Base-by-base conservation (phyloP, 1,140 invertebrate species). In the Halesus radiatus region DNA sequence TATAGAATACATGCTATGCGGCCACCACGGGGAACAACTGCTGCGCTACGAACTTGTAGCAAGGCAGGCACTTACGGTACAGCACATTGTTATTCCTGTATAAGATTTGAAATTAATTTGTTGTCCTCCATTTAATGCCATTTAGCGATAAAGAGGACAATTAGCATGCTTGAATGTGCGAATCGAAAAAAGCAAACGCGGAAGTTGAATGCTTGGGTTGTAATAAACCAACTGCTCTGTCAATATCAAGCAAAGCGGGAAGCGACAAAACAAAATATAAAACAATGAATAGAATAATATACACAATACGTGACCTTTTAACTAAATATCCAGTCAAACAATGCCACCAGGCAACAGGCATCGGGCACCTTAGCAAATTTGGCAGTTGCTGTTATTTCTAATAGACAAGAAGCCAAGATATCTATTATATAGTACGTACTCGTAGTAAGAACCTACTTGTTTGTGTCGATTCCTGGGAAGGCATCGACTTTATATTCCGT, bases 251-350 rank as follows among this genome's bases (percentile, higher is more conserved):
- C 54, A n/a, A n/a, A 56, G 54, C 54, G 54, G 56, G 56, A 60
- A 60, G 56, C 56, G 56, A 60, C 56, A 60, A 60, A 23, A 23
- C 18, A 3, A 2, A 29, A 29, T 60, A 20, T 60, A 60, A 60
- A 22, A 60, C 56, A 60, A 60, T 8, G 56, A 23, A 23, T 45
- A 60, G 56, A 60, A 60, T 22, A 60, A 23, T 56, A 56, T 3
- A 60, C 18, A 60, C 56, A 60, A 60, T 60, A 60, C 56, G 56
- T 60, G 56, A 60, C 56, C 56, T 23, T 60, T 60, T 60, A 60
- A 7, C 56, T 60, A 60, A 20, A 60, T 7, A 22, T 20, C 6
- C 10, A 10, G 13, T 60, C 20, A 20, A 45, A 20, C 56, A 60
- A 7, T 18, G 56, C 32, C 32, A 32, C 32, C 32, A 32, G 32